Evolutionary conservation across 2,113 vertebrate species (phyloP), one percentile per base, ranked within the genome.

Genomic region (Microcebus ravelobensis): DNA sequence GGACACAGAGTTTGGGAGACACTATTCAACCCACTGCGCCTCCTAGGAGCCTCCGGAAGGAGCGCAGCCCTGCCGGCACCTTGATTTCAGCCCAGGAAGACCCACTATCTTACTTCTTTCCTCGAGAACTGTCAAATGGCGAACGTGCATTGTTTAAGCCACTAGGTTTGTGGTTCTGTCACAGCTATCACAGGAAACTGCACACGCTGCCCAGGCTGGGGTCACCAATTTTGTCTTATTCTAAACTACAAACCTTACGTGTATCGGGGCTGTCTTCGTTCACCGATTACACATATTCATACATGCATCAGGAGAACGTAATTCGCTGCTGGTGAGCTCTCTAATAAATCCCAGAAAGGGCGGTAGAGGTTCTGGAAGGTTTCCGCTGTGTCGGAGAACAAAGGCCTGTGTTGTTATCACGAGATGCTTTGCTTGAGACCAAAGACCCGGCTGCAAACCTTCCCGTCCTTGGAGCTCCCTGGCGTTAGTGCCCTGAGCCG

Each of bases 11-110:
- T 80, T 73, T 1, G 11, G 23, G 45, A 21, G 9, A 23, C 2
- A 3, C 21, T 29, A 5, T 42, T 21, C 61, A 9, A 18, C 5
- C 36, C 8, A 0, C 0, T 21, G 2, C 6, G 1, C 42, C 21
- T 52, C 36, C 0, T 17, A 10, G 2, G 17, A 77, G 10, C 25
- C 29, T 52, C 4, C 15, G 10, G 59, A 23, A 36, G 25, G 59
- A 42, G 15, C 15, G 1, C 48, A 17, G 45, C 23, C 17, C 5
- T n/a, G 8, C 20, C 63, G 8, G 9, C 1, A 5, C 50, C 42
- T 42, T 13, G 23, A 9, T 34, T 83, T 87, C 81, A 57, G 25
- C 68, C 59, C 7, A 14, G 3, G 6, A 15, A 76, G 59, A 6
- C 12, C 25, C 17, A 1, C 14, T 71, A 18, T 84, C 12, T 21